Evolutionary conservation across 2,888 invertebrate species (phyloP), one percentile per base, ranked within the genome.

Genomic region (Eupelmus urozonus): DNA sequence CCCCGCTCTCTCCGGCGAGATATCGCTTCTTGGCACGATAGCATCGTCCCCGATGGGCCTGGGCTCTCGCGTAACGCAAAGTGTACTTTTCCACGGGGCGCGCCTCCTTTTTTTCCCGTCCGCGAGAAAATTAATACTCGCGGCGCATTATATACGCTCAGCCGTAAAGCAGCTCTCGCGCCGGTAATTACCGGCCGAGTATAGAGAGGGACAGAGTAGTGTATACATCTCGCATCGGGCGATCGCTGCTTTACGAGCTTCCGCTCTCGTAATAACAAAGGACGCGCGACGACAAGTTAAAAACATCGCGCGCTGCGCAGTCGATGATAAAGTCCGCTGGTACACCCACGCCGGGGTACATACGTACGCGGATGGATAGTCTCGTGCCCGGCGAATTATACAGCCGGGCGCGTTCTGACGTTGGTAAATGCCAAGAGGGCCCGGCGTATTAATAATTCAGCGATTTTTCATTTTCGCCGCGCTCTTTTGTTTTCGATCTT

Each of bases 91-190:
- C n/a, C n/a, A n/a, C n/a, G n/a, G n/a, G n/a, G n/a, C n/a, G n/a
- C n/a, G n/a, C n/a, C n/a, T n/a, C n/a, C n/a, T n/a, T n/a, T n/a
- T n/a, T n/a, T n/a, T n/a, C n/a, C n/a, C 9, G 34, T 9, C 9
- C 34, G 34, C 34, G 34, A 57, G 69, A 69, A 69, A 69, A 69
- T 69, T 69, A 69, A 69, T 69, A 69, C 45, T n/a, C 69, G 23
- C 7, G 23, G 59, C 16, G 9, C 29, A 27, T n/a, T 42, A 45
- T 16, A 29, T 13, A 51, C 29, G 16, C 16, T 0, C 5, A 84
- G 83, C 84, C 86, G 85, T 88, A 88, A 88, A 88, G 87, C 86
- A 88, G 87, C 85, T 84, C 84, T 82, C 85, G 85, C 86, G 87
- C 87, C 87, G 77, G 9, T 72, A 72, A 72, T 77, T 77, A 77